Conservation (phyloP, 2,113 vertebrate genomes). For the Phalacrocorax brasilianus region DNA sequence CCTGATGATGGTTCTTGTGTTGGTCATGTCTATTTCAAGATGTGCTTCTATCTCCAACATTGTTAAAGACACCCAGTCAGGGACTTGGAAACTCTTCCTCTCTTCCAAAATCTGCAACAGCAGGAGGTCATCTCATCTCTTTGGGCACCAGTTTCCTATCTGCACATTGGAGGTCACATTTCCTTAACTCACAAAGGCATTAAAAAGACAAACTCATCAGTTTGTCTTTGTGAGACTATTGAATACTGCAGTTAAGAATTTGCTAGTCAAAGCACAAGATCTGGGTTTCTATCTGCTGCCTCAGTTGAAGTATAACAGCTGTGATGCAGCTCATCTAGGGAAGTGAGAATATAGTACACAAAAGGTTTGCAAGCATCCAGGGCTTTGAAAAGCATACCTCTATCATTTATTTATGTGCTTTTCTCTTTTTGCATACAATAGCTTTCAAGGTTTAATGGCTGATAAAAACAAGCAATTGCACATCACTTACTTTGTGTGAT, state of each 20-base stretch:
- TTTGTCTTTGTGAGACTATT: neutral
- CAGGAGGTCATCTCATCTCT: neutral
- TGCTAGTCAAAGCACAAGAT: neutral
- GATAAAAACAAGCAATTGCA: neutral
- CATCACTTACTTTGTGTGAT: neutral
- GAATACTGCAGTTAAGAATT: neutral
- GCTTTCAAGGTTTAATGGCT: slow-evolving; percentile 11
- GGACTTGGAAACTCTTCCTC: neutral
- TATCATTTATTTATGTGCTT: neutral
- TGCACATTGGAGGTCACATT: neutral
- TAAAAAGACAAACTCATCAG: neutral
- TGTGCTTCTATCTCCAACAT: neutral
- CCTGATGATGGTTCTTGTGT: neutral
- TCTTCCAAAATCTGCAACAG: neutral
- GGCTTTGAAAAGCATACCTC: neutral
- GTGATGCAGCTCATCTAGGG: neutral
- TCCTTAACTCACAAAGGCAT: neutral
- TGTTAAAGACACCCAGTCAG: neutral
- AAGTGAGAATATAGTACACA: neutral
- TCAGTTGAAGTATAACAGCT: neutral
- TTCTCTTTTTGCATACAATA: neutral
- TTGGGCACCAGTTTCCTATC: neutral
- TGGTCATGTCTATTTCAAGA: neutral
- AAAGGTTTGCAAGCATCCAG: neutral
- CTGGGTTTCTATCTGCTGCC: neutral